Percentiles rank a stretch among this genome's conserved stretches.
phyloP scores from a whole-genome alignment of 2,113 vertebrate genomes.

The Percina caprodes region DNA sequence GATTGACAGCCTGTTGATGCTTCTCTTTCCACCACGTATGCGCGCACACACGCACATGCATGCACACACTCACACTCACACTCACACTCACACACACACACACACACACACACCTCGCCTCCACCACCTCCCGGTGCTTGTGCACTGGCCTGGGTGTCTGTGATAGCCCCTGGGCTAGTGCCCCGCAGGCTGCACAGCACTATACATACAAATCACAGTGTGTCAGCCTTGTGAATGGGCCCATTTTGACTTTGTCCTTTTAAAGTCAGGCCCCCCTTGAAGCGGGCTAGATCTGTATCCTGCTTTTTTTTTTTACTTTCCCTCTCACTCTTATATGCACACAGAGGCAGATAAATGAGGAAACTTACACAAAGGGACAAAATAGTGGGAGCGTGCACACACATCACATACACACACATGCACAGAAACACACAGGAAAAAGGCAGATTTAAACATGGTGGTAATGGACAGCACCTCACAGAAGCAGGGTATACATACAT shows the following conservation, averaged over 20 bases:
- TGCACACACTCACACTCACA: constrained; percentile 17
- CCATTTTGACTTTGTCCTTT: constrained; percentile 81
- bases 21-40: constrained; percentile 45
- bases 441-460: constrained; percentile 63
- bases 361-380: constrained; percentile 47
- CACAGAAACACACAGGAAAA: constrained; percentile 45
- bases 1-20: constrained; percentile 83
- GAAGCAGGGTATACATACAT: constrained; percentile 78
- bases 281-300: constrained; percentile 72
- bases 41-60: constrained; percentile 18
- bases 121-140: constrained; percentile 43
- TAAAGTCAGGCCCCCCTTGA: constrained; percentile 76
- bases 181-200: constrained; percentile 75
- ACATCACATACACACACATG: constrained; percentile 15
- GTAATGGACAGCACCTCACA: constrained; percentile 75
- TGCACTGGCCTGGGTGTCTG: constrained; percentile 72
- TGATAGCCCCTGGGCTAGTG: constrained; percentile 77
- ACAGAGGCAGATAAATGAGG: constrained; percentile 44
- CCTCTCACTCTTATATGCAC: constrained; percentile 56
- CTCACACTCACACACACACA: constrained; percentile 13
- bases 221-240: constrained; percentile 78
- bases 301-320: constrained; percentile 63
- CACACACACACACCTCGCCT: constrained; percentile 28
- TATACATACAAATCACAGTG: constrained; percentile 79
- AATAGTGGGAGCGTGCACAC: background rate